phyloP scores from a whole-genome alignment of 2,888 invertebrate species.

The Rotaria magnacalcarata region DNA sequence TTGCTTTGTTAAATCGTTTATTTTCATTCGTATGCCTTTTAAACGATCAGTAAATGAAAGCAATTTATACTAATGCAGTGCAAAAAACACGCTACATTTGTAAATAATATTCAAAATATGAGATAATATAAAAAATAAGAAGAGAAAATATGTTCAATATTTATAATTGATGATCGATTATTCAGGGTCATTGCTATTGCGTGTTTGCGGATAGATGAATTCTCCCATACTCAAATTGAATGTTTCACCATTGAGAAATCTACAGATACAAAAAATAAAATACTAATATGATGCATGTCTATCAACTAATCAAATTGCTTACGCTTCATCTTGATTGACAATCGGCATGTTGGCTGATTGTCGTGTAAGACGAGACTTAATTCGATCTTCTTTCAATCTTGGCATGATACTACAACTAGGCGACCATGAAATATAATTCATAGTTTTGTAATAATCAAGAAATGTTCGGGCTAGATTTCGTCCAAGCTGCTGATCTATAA shows the following conservation, averaged over 20 bases:
- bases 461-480: constrained; percentile 73
- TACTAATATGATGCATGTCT: too few relatives aligned
- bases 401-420: constrained; percentile 42
- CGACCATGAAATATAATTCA: constrained; percentile 41
- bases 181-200: constrained; percentile 12
- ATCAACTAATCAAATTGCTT: neutral
- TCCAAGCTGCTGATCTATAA: constrained; percentile 71
- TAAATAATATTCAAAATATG: neutral
- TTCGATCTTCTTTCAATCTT: constrained; percentile 37
- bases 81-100: neutral
- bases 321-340: constrained; percentile 28
- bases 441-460: constrained; percentile 74
- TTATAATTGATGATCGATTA: neutral
- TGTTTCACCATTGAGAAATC: constrained; percentile 20
- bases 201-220: constrained; percentile 16
- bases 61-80: neutral
- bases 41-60: neutral
- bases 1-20: neutral
- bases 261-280: neutral
- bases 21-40: neutral
- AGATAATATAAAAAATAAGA: neutral
- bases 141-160: neutral
- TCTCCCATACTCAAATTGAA: constrained; percentile 27
- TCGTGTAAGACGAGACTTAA: constrained; percentile 10
- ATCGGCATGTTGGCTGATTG: neutral